These are phyloP conservation scores for Carassius carassius DNA, from an alignment of 2,113 vertebrate genomes.

Conservation along the genomic window DNA sequence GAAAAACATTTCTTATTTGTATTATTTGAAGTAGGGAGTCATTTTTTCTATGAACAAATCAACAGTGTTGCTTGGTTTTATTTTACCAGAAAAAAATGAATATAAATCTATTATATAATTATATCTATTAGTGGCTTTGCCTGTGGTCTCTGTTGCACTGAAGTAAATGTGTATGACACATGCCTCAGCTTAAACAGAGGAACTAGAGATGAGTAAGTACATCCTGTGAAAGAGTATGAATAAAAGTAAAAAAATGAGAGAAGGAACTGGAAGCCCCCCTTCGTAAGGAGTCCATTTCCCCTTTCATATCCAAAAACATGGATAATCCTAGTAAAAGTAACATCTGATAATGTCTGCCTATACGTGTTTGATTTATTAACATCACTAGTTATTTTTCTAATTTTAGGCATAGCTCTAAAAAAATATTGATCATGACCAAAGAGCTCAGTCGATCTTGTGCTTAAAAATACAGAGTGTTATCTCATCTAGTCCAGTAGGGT, in stretches of 20 bases:
- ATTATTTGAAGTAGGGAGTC: too few species aligned
- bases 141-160: not conserved
- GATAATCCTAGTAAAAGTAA: not conserved
- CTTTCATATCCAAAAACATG: too few species aligned
- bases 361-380: not conserved
- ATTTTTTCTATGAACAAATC: too few species aligned
- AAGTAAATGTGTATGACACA: not conserved
- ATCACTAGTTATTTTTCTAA: not conserved
- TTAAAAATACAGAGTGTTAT: not conserved
- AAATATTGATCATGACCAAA: not conserved
- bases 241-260: not conserved
- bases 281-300: not conserved
- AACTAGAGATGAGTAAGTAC: not conserved
- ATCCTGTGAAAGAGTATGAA: constrained; percentile 20
- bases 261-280: constrained; percentile 5
- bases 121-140: too few species aligned
- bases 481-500: not conserved
- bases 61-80: too few species aligned
- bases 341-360: not conserved
- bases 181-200: not conserved
- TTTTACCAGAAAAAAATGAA: too few species aligned
- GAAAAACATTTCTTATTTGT: too few species aligned
- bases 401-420: not conserved
- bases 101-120: too few species aligned
- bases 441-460: not conserved